Conservation (phyloP, 1,140 invertebrate genomes). For the Olivierus martensii region DNA sequence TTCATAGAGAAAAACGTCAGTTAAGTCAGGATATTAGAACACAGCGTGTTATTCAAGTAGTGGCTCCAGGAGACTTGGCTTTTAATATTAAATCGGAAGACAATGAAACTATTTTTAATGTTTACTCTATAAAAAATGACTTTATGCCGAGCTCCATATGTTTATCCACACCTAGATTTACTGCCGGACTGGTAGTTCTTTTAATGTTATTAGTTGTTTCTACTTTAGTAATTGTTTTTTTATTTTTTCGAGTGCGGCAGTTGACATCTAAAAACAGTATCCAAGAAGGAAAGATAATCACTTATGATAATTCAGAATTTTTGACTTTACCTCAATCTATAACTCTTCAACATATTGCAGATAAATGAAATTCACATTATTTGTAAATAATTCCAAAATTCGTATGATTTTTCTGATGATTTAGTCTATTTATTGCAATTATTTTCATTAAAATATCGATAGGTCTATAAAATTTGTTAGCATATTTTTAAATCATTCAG, state of each 20-base stretch:
- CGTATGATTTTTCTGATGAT: no score
- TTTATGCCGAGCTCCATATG: conserved; percentile 65
- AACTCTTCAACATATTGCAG: no score
- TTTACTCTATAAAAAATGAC: conserved; percentile 36
- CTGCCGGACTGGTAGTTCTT: conserved; percentile 76
- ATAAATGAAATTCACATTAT: no score
- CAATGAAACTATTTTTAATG: conserved; percentile 59
- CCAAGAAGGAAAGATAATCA: no score
- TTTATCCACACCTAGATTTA: conserved; percentile 81
- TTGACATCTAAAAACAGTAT: background rate
- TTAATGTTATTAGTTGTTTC: conserved; percentile 71
- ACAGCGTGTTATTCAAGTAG: conserved; percentile 74
- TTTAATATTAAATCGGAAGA: conserved; percentile 58
- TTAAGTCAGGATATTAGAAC: conserved; percentile 80
- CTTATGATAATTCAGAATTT: no score
- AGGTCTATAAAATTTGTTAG: no score
- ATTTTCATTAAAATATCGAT: no score
- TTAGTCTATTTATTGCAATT: no score
- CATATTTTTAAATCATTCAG: no score
- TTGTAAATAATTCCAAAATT: no score
- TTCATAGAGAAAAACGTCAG: conserved; percentile 43
- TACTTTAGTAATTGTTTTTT: conserved; percentile 74
- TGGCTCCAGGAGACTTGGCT: conserved; percentile 81
- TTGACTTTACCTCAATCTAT: no score
- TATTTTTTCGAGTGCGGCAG: conserved; percentile 61